These are phyloP conservation scores for Actinia equina DNA, from an alignment of 64 coral and sea anemone genomes.

Conservation along the genomic window DNA sequence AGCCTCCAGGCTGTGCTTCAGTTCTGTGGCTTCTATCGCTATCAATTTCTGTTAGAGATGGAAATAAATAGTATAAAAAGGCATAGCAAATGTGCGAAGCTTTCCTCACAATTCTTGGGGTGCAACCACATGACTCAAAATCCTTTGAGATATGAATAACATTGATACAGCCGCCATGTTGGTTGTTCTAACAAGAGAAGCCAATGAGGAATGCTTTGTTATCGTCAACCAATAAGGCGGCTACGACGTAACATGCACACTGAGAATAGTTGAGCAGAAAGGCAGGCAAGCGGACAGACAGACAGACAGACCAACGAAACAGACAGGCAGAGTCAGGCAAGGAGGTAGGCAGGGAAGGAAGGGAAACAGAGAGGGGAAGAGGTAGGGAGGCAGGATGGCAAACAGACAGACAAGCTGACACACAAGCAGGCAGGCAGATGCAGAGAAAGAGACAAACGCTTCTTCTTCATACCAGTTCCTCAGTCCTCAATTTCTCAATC, in stretches of 20 bases:
- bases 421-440: not conserved
- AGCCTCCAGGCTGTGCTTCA: constrained; percentile 35
- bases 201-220: too few species aligned
- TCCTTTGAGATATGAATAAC: too few species aligned
- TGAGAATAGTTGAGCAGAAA: not conserved
- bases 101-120: too few species aligned
- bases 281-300: not conserved
- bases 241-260: not conserved
- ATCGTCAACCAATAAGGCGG: too few species aligned
- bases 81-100: not conserved
- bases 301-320: not conserved
- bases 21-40: constrained; percentile 46
- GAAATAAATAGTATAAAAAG: not conserved
- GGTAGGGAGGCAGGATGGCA: not conserved
- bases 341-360: not conserved
- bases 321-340: too few species aligned
- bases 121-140: too few species aligned
- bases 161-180: too few species aligned
- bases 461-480: constrained; percentile 40
- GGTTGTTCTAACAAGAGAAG: too few species aligned
- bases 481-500: constrained; percentile 30
- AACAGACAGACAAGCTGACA: too few species aligned
- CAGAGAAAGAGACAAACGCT: not conserved
- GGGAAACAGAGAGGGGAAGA: too few species aligned
- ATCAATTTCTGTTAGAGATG: constrained; percentile 34